phyloP scores from a whole-genome alignment of 2,113 vertebrate genomes.

The Tachuris rubrigastra region DNA sequence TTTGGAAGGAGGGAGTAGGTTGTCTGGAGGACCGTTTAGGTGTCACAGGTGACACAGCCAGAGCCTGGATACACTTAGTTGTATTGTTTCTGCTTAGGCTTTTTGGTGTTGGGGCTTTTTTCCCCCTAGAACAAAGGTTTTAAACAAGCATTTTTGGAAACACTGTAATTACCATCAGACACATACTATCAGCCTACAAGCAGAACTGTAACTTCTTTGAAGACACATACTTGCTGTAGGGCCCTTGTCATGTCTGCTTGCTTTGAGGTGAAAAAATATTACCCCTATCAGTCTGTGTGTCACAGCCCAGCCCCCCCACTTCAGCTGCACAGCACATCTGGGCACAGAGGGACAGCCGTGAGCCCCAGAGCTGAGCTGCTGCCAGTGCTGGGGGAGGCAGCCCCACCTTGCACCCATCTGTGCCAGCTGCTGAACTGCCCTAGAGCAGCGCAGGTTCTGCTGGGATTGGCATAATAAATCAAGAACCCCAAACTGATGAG shows the following conservation, averaged over 20 bases:
- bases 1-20: rapidly evolving
- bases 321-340: not conserved
- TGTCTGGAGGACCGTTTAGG: not conserved
- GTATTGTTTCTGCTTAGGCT: not conserved
- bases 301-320: too few relatives aligned
- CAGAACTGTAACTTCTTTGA: not conserved
- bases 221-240: not conserved
- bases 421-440: not conserved
- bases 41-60: not conserved
- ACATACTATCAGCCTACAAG: not conserved
- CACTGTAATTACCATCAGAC: not conserved
- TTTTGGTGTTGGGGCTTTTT: not conserved
- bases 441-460: not conserved
- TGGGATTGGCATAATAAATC: not conserved
- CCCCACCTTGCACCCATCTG: not conserved
- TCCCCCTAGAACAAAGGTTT: not conserved
- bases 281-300: rapidly evolving
- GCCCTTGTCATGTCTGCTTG: rapidly evolving
- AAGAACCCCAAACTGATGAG: not conserved
- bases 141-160: not conserved
- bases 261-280: not conserved
- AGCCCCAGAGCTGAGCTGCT: not conserved
- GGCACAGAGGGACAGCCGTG: not conserved
- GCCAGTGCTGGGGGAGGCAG: not conserved
- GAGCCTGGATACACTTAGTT: not conserved